Evolutionary conservation across 2,888 invertebrate species (phyloP).

Genomic region (Parochlus steinenii): DNA sequence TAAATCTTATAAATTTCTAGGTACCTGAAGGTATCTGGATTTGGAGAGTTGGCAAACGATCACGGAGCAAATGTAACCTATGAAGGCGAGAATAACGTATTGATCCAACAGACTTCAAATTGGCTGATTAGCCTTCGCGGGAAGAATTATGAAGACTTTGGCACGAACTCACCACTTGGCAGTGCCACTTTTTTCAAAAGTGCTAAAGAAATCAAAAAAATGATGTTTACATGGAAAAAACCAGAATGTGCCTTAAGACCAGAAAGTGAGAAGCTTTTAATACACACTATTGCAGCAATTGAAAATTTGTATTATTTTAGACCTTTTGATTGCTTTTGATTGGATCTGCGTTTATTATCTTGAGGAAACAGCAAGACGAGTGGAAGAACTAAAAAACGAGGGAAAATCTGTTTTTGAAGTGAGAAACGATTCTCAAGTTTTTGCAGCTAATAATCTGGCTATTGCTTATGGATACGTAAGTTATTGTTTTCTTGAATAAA

Average conservation of each 20-base stretch:
- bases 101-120: slow-evolving; percentile 79
- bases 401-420: slow-evolving; percentile 58
- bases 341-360: slow-evolving; percentile 73
- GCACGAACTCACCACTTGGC: slow-evolving; percentile 42
- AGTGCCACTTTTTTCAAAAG: slow-evolving; percentile 49
- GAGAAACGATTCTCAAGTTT: slow-evolving; percentile 66
- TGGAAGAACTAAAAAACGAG: slow-evolving; percentile 35
- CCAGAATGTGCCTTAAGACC: slow-evolving; percentile 14
- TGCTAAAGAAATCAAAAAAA: slow-evolving; percentile 31
- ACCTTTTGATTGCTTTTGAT: slow-evolving; percentile 52
- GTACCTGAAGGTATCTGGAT: slow-evolving; percentile 44
- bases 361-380: slow-evolving; percentile 44
- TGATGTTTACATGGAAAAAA: slow-evolving; percentile 4
- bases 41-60: slow-evolving; percentile 70
- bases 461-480: slow-evolving; percentile 52
- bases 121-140: slow-evolving; percentile 44
- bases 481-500: slow-evolving; percentile 4
- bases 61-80: slow-evolving; percentile 85
- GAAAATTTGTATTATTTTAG: slow-evolving; percentile 27
- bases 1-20: slow-evolving; percentile 2
- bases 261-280: slow-evolving; percentile 7
- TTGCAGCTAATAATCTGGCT: slow-evolving; percentile 56
- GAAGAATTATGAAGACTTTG: background rate
- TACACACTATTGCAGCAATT: slow-evolving; percentile 1
- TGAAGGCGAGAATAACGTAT: slow-evolving; percentile 87